Evolutionary conservation across 2,113 vertebrate genomes (phyloP), one percentile per base, ranked within the genome.

Genomic region (Otus sunia): DNA sequence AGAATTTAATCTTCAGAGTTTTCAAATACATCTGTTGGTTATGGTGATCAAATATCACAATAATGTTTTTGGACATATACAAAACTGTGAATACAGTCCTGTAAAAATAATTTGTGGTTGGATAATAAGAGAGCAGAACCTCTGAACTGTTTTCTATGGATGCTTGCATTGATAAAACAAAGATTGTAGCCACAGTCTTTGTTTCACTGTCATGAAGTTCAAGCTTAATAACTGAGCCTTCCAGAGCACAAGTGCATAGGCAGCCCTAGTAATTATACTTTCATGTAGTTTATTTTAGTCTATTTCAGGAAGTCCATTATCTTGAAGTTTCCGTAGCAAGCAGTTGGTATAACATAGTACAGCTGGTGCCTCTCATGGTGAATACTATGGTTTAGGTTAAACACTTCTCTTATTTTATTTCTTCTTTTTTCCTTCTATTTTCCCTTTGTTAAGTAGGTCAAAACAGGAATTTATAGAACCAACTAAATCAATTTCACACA

Each of bases 401-500:
- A 77, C 0, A 27, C 12, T 92, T 81, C 5, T 11, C 30, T 91
- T 83, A 64, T 71, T 68, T 36, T 36, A 52, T 50, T 50, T 55
- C 21, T 79, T 30, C 34, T 86, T 62, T 43, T 36, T 68, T 15
- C 2, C 5, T 39, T 36, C 5, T 19, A 41, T 49, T 58, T 84
- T 58, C 11, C 26, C 22, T 66, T 20, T 14, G 4, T n/a, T 79
- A 81, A 91, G 17, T 80, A 59, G 55, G 58, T 92, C 72, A 94
- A 86, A 96, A 52, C 15, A 59, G 47, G 69, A 81, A 12, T 84
- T 93, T 90, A 79, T 36, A 85, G 87, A 96, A 88, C 9, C 95
- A 95, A 92, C 86, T 94, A 88, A 94, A 94, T 68, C 26, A 21
- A 41, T 78, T 92, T 87, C 52, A 82, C 41, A 89, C 58, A 49